Evolutionary conservation across 2,797 vertebrate genomes (phyloP).

Genomic region (Aulostomus chinensis): DNA sequence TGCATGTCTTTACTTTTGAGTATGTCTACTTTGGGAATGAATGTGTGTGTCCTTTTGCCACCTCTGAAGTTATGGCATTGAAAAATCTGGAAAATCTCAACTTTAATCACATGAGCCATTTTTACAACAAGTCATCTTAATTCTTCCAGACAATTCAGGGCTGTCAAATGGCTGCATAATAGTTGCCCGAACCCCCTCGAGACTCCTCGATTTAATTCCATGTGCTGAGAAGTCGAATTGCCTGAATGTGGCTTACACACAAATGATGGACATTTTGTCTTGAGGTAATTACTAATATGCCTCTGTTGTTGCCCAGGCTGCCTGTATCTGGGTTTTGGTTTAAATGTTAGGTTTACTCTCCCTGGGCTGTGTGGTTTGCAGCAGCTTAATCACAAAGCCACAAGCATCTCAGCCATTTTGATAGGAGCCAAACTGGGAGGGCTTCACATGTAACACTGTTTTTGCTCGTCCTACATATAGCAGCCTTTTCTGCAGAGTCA

Average conservation of each 20-base stretch:
- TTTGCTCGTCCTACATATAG: constrained; percentile 60
- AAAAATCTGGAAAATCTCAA: too few species aligned
- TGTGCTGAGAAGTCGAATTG: constrained; percentile 73
- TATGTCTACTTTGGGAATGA: too few species aligned
- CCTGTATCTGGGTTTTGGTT: constrained; percentile 80
- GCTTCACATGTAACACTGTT: constrained; percentile 59
- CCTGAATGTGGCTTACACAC: constrained; percentile 75
- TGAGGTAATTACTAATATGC: constrained; percentile 82
- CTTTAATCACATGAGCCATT: constrained; percentile 23
- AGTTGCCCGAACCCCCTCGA: constrained; percentile 48
- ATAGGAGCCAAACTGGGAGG: constrained; percentile 78
- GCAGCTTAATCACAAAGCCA: constrained; percentile 78
- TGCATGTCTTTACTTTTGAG: too few species aligned
- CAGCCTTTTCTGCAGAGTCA: constrained; percentile 67
- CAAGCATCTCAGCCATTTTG: constrained; percentile 81
- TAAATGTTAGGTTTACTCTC: constrained; percentile 78
- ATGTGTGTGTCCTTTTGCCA: too few species aligned
- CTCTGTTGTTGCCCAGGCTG: constrained; percentile 78
- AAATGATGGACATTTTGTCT: constrained; percentile 80
- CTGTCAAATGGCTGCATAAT: constrained; percentile 58
- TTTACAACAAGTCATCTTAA: constrained; percentile 53
- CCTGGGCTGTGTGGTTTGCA: constrained; percentile 76
- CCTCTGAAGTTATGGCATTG: too few species aligned
- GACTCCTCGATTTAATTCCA: constrained; percentile 68
- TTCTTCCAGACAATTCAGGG: constrained; percentile 55